Percentiles rank a stretch among this genome's conserved stretches.
Evolutionary conservation across 2,113 vertebrate species (phyloP).

Genomic region (Leucopternis melanops): DNA sequence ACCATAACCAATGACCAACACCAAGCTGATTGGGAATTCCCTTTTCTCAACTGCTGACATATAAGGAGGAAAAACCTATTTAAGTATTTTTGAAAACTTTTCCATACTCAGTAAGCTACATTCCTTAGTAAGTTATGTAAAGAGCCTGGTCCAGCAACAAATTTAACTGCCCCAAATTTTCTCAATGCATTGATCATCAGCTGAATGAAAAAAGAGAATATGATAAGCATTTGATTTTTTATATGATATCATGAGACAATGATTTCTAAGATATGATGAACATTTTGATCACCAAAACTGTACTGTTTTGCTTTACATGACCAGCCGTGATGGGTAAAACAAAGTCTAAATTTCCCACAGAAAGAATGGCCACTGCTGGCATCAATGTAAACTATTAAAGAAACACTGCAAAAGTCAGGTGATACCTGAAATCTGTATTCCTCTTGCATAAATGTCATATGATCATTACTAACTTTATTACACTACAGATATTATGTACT

Average conservation of each 20-base stretch:
- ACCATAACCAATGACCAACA: not conserved
- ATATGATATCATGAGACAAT: not conserved
- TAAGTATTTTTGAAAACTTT: not conserved
- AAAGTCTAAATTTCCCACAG: not conserved
- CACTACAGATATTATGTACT: not conserved
- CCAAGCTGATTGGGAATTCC: not conserved
- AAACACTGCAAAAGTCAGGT: not conserved
- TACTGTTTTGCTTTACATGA: not conserved
- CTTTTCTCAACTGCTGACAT: not conserved
- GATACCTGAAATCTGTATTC: not conserved
- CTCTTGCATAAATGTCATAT: not conserved
- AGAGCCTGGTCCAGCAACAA: not conserved
- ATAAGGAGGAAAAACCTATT: not conserved
- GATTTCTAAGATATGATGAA: not conserved
- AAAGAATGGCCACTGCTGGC: not conserved
- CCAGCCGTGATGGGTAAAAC: not conserved
- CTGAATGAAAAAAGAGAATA: not conserved
- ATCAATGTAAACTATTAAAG: not conserved
- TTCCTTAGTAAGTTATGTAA: not conserved
- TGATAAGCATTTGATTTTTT: not conserved
- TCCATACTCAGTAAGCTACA: not conserved
- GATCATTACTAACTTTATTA: not conserved
- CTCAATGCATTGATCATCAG: not conserved
- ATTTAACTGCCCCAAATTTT: not conserved
- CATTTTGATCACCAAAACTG: not conserved